These are phyloP conservation scores for Struthio camelus DNA, from an alignment of 2,113 vertebrate genomes.

Conservation along the genomic window DNA sequence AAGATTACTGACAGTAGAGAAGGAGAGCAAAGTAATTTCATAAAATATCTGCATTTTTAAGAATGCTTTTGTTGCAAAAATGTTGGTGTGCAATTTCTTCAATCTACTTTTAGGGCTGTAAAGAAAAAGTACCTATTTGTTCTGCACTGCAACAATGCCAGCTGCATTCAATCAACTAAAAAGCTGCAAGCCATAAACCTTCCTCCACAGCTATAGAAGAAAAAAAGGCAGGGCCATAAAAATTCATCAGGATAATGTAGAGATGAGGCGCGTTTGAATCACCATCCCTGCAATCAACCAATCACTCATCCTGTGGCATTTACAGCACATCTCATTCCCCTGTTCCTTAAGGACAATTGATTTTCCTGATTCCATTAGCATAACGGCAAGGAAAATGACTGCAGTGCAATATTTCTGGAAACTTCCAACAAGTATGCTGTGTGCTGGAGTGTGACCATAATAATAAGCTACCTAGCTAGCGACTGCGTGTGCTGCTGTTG, in stretches of 20 bases:
- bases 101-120: constrained; percentile 81
- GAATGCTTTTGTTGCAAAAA: constrained; percentile 81
- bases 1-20: constrained; percentile 72
- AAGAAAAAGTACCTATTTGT: constrained; percentile 87
- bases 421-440: constrained; percentile 86
- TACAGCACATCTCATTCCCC: constrained; percentile 91
- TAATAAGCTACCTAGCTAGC: constrained; percentile 79
- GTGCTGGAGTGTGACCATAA: constrained; percentile 82
- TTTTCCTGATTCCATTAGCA: constrained; percentile 94
- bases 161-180: constrained; percentile 89
- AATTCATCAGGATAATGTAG: constrained; percentile 91
- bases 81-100: constrained; percentile 77
- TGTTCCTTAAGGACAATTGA: constrained; percentile 95
- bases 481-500: constrained; percentile 70
- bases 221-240: constrained; percentile 83
- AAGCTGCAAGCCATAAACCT: constrained; percentile 89
- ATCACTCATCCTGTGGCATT: constrained; percentile 93
- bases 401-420: constrained; percentile 90
- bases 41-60: constrained; percentile 82
- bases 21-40: constrained; percentile 75
- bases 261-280: constrained; percentile 84
- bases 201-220: constrained; percentile 81
- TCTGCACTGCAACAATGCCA: constrained; percentile 86
- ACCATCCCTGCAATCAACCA: constrained; percentile 86
- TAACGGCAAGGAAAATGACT: constrained; percentile 88